These are phyloP conservation scores for Phaenicophaeus curvirostris DNA, from an alignment of 2,797 vertebrate genomes.

Conservation along the genomic window DNA sequence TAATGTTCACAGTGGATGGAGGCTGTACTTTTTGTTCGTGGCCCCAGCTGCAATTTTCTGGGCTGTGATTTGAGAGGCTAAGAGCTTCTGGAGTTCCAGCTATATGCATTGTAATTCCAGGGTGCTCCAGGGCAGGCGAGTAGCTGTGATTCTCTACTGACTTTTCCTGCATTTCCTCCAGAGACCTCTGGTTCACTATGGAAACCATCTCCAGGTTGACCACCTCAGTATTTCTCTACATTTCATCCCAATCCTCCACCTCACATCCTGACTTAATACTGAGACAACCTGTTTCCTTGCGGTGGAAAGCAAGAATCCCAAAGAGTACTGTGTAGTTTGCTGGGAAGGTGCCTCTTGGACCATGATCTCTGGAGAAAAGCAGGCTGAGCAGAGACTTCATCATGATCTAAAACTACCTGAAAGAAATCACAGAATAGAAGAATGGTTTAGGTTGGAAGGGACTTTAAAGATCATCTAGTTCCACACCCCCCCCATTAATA, in stretches of 20 bases:
- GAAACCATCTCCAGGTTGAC: not conserved
- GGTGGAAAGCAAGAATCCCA: not conserved
- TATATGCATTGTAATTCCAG: fast-evolving
- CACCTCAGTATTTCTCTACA: not conserved
- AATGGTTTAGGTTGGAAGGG: too few species aligned
- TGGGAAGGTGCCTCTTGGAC: not conserved
- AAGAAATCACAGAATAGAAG: too few species aligned
- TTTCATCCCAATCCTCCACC: not conserved
- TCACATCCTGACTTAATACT: not conserved
- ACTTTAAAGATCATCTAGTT: too few species aligned
- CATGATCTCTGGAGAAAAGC: too few species aligned
- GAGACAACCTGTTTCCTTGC: not conserved
- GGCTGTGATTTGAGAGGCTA: not conserved
- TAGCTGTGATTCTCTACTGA: not conserved
- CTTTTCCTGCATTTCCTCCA: not conserved
- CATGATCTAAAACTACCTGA: too few species aligned
- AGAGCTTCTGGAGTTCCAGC: not conserved
- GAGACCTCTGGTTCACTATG: not conserved
- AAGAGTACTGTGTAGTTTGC: not conserved
- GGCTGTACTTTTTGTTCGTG: not conserved
- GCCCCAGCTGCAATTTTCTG: not conserved
- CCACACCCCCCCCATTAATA: too few species aligned
- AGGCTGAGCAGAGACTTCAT: too few species aligned
- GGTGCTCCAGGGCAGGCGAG: not conserved
- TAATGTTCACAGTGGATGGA: not conserved